A percentile compares a stretch with the other conserved stretches of the same genome.
phyloP scores from a whole-genome alignment of 2,113 vertebrate species.

The Ceyx margarethae region DNA sequence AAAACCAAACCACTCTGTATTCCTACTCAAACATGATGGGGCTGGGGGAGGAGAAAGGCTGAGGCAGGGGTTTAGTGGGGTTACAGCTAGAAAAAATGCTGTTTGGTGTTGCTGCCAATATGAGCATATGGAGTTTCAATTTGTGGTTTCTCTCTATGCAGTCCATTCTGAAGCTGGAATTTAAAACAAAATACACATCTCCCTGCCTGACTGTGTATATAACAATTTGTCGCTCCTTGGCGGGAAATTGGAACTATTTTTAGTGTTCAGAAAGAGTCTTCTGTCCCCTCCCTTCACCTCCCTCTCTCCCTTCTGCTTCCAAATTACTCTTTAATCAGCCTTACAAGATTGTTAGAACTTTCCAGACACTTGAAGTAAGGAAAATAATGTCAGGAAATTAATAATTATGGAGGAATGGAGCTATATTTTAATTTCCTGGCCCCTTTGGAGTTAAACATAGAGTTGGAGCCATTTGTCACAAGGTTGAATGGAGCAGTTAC shows the following conservation, averaged over 20 bases:
- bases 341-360: slow-evolving; percentile 24
- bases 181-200: slow-evolving; percentile 65
- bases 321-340: slow-evolving; percentile 53
- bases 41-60: slow-evolving; percentile 4
- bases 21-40: neutral
- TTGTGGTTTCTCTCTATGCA: slow-evolving; percentile 57
- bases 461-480: slow-evolving; percentile 28
- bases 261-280: slow-evolving; percentile 32
- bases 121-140: slow-evolving; percentile 60
- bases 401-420: slow-evolving; percentile 52
- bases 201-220: neutral
- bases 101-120: neutral
- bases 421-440: slow-evolving; percentile 52
- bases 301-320: neutral
- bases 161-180: slow-evolving; percentile 54
- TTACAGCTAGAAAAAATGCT: slow-evolving; percentile 7
- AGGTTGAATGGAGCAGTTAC: neutral
- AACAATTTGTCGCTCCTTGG: slow-evolving; percentile 59
- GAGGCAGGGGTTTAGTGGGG: neutral
- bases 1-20: neutral
- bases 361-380: slow-evolving; percentile 26
- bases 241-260: slow-evolving; percentile 61
- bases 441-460: neutral
- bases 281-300: neutral
- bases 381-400: slow-evolving; percentile 62